phyloP scores from a whole-genome alignment of 2,797 vertebrate species.

The Sparus aurata region DNA sequence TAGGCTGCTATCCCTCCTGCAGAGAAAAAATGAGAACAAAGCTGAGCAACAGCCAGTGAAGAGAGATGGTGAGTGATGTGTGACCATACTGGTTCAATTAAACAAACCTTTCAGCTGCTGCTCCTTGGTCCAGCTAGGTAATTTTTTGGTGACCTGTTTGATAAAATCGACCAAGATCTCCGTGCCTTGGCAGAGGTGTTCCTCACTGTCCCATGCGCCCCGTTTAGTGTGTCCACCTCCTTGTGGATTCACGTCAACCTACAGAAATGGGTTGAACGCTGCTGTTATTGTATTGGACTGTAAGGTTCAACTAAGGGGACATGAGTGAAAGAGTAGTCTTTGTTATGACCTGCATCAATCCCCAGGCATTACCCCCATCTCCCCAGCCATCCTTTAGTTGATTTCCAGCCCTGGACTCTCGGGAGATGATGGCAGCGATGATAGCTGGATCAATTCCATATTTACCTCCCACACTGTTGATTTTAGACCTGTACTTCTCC shows the following conservation, averaged over 20 bases:
- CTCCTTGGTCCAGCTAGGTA: background rate
- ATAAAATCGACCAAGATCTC: conserved; percentile 56
- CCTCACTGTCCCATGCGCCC: conserved; percentile 54
- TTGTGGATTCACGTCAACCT: conserved; percentile 59
- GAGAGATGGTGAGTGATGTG: background rate
- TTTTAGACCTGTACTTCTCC: conserved; percentile 43
- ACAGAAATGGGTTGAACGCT: background rate
- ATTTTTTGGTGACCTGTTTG: background rate
- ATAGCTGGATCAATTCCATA: conserved; percentile 50
- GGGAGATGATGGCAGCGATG: conserved; percentile 78
- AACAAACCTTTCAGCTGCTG: conserved; percentile 73
- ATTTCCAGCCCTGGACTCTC: conserved; percentile 74
- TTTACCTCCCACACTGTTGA: background rate
- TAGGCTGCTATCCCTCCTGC: conserved; percentile 73
- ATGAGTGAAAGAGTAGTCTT: background rate
- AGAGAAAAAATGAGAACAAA: conserved; percentile 15
- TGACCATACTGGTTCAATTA: background rate
- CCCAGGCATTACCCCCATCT: conserved; percentile 40
- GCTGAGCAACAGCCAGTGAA: background rate
- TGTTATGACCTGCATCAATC: conserved; percentile 71
- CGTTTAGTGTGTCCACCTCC: background rate
- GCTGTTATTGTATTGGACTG: background rate
- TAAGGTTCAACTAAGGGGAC: background rate
- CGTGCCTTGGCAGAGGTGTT: conserved; percentile 59
- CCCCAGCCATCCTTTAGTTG: conserved; percentile 14